Conservation (phyloP, 2,113 vertebrate genomes). For the Stomatorhinus ivindoensis region DNA sequence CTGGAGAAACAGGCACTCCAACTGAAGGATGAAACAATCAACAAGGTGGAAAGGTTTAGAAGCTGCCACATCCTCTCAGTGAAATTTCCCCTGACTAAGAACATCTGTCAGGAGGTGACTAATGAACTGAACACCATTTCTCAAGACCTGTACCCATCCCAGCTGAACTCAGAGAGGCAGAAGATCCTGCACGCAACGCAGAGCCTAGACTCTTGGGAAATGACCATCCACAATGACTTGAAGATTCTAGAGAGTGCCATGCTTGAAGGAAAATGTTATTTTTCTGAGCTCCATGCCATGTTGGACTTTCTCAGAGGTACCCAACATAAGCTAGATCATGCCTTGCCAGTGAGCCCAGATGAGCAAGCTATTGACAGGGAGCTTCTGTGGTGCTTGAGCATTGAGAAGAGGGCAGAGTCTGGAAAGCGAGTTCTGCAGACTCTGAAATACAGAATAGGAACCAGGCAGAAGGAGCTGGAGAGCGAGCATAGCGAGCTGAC, state of each 20-base stretch:
- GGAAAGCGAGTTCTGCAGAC: slow-evolving; percentile 55
- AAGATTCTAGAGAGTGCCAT: slow-evolving; percentile 47
- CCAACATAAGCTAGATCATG: slow-evolving; percentile 53
- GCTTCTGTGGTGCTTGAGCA: slow-evolving; percentile 56
- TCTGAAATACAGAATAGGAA: slow-evolving; percentile 36
- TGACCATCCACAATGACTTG: slow-evolving; percentile 51
- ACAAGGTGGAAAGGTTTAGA: slow-evolving; percentile 44
- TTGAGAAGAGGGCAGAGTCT: slow-evolving; percentile 61
- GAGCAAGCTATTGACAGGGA: slow-evolving; percentile 53
- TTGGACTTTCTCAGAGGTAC: slow-evolving; percentile 53
- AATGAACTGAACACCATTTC: slow-evolving; percentile 61
- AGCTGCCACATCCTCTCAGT: slow-evolving; percentile 59
- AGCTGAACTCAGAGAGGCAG: slow-evolving; percentile 58
- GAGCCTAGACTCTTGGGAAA: slow-evolving; percentile 51
- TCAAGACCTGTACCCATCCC: slow-evolving; percentile 46
- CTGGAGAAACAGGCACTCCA: slow-evolving; percentile 51
- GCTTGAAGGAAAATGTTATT: slow-evolving; percentile 36
- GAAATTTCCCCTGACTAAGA: slow-evolving; percentile 58
- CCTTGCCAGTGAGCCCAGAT: slow-evolving; percentile 52
- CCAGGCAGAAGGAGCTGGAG: slow-evolving; percentile 32
- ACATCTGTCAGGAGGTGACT: slow-evolving; percentile 55
- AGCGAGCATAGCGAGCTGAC: slow-evolving; percentile 44
- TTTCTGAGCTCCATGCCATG: slow-evolving; percentile 48
- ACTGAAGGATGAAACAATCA: slow-evolving; percentile 31
- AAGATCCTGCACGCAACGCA: slow-evolving; percentile 51